Base-by-base conservation (phyloP, 2,113 vertebrate genomes). In the Henicopernis longicauda region DNA sequence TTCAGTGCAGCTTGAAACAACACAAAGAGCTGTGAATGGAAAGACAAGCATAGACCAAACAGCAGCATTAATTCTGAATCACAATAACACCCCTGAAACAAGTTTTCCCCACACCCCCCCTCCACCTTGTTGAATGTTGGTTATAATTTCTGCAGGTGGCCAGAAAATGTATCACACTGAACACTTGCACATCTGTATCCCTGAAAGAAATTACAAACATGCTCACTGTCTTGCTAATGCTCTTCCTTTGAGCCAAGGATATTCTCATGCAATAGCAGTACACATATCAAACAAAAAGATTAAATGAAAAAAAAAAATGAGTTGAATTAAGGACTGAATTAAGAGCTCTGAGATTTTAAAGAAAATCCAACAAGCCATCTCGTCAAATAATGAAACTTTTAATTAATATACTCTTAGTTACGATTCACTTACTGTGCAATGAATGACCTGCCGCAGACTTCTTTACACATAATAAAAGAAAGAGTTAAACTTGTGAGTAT, bases 91-190 rank as follows among this genome's bases (percentile, higher is more conserved):
- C 15, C 8, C 26, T 32, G 16, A 72, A 61, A 63, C 8, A 55
- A 40, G 26, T 11, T 73, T 44, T 34, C 34, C 13, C 36, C 1
- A 0, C 4, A 1, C 4, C 18, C 19, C 18, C 3, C 2, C 29
- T 40, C 19, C 13, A 3, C 1, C 23, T 11, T 86, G 32, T 38
- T 86, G 22, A 72, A 89, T 57, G 16, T 17, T n/a, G 69, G 26
- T 70, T 59, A 61, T n/a, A 58, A 78, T 80, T 93, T 49, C 62
- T 74, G 42, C 54, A 65, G 23, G 26, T 54, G 32, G 55, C 12
- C 58, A 93, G 45, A 95, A 94, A 69, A 86, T 4, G 5, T 23
- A n/a, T 66, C 10, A 13, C 36, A 90, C 54, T 17, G 52, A 89
- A 67, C 18, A 70, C n/a, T 36, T 57, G 5, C 23, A 34, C 29